These are phyloP conservation scores for Nibea coibor DNA, from an alignment of 2,113 vertebrate genomes.

Conservation along the genomic window DNA sequence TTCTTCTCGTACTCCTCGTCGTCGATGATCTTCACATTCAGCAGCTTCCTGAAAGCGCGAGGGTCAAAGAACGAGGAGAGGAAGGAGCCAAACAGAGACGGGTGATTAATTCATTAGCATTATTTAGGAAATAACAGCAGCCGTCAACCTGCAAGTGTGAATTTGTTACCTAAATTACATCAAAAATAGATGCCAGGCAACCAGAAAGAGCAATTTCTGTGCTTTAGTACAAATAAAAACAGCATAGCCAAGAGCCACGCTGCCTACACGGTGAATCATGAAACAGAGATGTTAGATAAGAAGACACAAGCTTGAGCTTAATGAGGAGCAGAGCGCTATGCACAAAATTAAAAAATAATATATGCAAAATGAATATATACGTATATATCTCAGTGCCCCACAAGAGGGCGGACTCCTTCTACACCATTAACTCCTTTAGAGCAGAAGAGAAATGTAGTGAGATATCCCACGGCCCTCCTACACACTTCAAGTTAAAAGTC, in stretches of 20 bases:
- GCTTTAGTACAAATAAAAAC: slow-evolving; percentile 29
- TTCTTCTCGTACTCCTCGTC: slow-evolving; percentile 92
- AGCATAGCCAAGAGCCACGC: slow-evolving; percentile 40
- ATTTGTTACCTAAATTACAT: slow-evolving; percentile 17
- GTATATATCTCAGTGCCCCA: slow-evolving; percentile 41
- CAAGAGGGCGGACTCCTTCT: slow-evolving; percentile 71
- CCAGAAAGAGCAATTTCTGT: slow-evolving; percentile 19
- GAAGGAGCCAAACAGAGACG: not conserved
- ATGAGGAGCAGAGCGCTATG: not conserved
- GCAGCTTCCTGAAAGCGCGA: slow-evolving; percentile 81
- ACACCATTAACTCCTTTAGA: slow-evolving; percentile 55
- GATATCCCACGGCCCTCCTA: slow-evolving; percentile 58
- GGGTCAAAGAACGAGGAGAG: not conserved
- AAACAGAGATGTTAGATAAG: slow-evolving; percentile 59
- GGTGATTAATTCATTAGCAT: not conserved
- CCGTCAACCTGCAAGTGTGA: not conserved
- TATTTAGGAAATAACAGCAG: slow-evolving; percentile 14
- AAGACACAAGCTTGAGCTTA: slow-evolving; percentile 37
- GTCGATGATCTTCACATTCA: slow-evolving; percentile 89
- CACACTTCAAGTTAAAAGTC: slow-evolving; percentile 51
- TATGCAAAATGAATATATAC: not conserved
- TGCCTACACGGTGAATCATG: slow-evolving; percentile 63
- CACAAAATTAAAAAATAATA: not conserved
- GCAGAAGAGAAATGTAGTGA: slow-evolving; percentile 19
- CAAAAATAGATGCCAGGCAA: slow-evolving; percentile 36